phyloP scores from a whole-genome alignment of 2,797 vertebrate species.

The Astyanax mexicanus region DNA sequence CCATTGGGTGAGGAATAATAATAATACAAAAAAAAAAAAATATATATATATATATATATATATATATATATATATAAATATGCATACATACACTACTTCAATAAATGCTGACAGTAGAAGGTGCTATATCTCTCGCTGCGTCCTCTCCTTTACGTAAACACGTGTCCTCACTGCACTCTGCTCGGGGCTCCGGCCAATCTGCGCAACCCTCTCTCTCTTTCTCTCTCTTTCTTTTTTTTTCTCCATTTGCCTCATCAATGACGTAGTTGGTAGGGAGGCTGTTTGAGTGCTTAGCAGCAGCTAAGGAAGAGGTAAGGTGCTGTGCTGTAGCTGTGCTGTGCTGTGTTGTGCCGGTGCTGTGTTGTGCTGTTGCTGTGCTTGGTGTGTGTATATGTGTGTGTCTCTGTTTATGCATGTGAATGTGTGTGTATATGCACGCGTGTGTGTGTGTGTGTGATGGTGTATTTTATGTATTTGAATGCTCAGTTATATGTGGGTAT shows the following conservation, averaged over 20 bases:
- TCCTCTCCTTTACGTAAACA: slow-evolving; percentile 18
- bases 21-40: too few species aligned
- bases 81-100: too few species aligned
- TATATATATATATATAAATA: too few species aligned
- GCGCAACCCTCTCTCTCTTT: slow-evolving; percentile 72
- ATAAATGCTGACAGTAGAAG: too few species aligned
- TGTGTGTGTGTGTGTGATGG: background rate
- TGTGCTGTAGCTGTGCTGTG: slow-evolving; percentile 25
- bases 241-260: slow-evolving; percentile 75
- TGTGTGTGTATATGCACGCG: background rate
- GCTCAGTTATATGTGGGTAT: background rate
- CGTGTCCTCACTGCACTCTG: slow-evolving; percentile 12
- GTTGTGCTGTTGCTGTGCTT: background rate
- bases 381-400: background rate
- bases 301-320: slow-evolving; percentile 81
- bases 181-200: slow-evolving; percentile 63
- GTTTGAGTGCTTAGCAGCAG: slow-evolving; percentile 80
- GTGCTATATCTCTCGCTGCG: background rate
- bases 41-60: too few species aligned
- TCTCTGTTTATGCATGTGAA: slow-evolving; percentile 39
- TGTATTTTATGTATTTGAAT: slow-evolving; percentile 13
- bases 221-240: slow-evolving; percentile 67
- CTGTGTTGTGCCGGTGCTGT: background rate
- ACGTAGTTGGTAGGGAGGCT: slow-evolving; percentile 83
- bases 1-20: too few species aligned